These are phyloP conservation scores for Drosophila leonis DNA, from an alignment of 2,888 invertebrate genomes.

Conservation along the genomic window DNA sequence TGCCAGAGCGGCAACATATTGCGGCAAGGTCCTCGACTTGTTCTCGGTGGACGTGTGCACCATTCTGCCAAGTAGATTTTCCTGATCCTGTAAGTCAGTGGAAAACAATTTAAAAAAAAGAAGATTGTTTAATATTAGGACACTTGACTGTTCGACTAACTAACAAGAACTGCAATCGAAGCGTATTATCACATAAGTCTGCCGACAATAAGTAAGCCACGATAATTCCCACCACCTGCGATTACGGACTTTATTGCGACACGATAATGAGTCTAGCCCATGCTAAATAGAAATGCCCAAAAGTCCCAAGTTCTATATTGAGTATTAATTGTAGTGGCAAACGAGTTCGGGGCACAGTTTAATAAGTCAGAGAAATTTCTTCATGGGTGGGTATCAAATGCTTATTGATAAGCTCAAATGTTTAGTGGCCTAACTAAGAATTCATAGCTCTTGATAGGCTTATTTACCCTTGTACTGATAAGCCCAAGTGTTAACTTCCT, in stretches of 20 bases:
- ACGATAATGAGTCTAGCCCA: slow-evolving; percentile 45
- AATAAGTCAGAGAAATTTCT: background rate
- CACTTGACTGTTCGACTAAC: slow-evolving; percentile 28
- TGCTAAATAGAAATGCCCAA: slow-evolving; percentile 14
- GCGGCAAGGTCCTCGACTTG: slow-evolving; percentile 76
- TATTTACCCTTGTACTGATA: slow-evolving; percentile 20
- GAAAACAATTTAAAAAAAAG: no score
- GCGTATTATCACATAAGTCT: slow-evolving; percentile 49
- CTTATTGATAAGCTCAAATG: slow-evolving; percentile 22
- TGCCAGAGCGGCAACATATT: slow-evolving; percentile 85
- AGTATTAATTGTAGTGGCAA: background rate
- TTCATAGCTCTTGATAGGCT: background rate
- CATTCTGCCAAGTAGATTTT: slow-evolving; percentile 81
- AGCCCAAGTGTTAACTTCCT: slow-evolving; percentile 34
- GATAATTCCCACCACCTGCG: slow-evolving; percentile 46
- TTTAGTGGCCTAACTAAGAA: background rate
- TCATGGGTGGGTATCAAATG: background rate
- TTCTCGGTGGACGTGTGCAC: slow-evolving; percentile 76
- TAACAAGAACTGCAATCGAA: slow-evolving; percentile 43
- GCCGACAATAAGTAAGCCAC: slow-evolving; percentile 22
- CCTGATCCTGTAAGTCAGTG: slow-evolving; percentile 79
- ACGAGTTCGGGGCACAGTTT: background rate
- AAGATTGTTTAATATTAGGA: slow-evolving; percentile 8
- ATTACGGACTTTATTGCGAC: slow-evolving; percentile 57
- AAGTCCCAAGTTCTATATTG: slow-evolving; percentile 9